phyloP scores from a whole-genome alignment of 92 coral and sea anemone species.

The Paragorgia papillata region DNA sequence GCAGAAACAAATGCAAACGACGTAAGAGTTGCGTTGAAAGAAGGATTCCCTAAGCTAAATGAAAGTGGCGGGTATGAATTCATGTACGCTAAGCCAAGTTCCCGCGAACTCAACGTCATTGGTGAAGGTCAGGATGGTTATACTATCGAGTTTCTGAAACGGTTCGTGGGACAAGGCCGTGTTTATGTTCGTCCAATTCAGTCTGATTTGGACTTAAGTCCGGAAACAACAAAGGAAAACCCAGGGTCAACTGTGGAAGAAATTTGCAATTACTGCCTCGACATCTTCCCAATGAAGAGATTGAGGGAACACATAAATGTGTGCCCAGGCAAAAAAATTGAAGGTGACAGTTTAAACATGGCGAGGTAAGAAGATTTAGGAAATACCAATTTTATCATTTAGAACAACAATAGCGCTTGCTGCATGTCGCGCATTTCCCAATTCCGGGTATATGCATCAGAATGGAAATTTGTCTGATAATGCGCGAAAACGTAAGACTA shows the following conservation, averaged over 20 bases:
- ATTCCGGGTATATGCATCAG: too few species aligned
- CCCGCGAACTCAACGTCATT: conserved; percentile 6
- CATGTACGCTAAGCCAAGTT: conserved; percentile 25
- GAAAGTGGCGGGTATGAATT: conserved; percentile 34
- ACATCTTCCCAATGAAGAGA: conserved; percentile 30
- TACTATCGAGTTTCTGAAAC: conserved; percentile 18
- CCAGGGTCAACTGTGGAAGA: conserved; percentile 20
- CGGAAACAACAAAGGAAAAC: conserved; percentile 2
- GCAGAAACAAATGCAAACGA: conserved; percentile 29
- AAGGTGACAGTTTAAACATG: not conserved
- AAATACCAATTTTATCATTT: too few species aligned
- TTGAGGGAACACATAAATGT: conserved; percentile 30
- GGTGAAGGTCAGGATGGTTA: conserved; percentile 5
- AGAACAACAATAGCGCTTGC: not conserved
- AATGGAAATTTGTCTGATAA: too few species aligned
- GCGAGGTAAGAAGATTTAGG: not conserved
- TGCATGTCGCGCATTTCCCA: too few species aligned
- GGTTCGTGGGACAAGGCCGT: conserved; percentile 46
- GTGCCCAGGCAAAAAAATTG: not conserved
- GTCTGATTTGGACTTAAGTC: conserved; percentile 44
- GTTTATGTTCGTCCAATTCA: conserved; percentile 65
- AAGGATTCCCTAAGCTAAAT: conserved; percentile 18
- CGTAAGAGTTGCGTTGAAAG: too few species aligned
- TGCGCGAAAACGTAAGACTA: too few species aligned
- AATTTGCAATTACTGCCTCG: conserved; percentile 23